These are phyloP conservation scores for Damaliscus lunatus DNA, from an alignment of 2,113 vertebrate genomes.

Conservation along the genomic window DNA sequence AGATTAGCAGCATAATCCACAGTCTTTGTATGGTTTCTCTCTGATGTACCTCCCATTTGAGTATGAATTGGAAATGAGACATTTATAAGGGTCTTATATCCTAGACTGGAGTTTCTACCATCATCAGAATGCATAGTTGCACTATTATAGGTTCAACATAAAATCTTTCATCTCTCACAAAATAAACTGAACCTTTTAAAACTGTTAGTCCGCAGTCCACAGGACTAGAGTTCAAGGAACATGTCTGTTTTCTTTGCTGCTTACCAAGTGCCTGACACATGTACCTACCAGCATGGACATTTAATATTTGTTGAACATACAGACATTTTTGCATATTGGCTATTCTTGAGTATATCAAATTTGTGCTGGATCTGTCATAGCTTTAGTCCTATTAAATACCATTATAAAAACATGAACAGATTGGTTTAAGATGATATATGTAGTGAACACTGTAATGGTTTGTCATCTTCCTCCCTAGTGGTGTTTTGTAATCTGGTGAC, in stretches of 20 bases:
- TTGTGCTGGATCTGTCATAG: neutral
- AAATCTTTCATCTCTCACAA: neutral
- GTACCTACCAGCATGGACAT: neutral
- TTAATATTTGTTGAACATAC: constrained; percentile 24
- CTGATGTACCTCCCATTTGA: neutral
- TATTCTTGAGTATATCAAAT: neutral
- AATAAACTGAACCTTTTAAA: neutral
- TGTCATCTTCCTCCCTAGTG: neutral
- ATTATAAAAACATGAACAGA: neutral
- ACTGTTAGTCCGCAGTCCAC: neutral
- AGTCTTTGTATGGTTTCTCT: neutral
- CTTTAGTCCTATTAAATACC: neutral
- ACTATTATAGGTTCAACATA: neutral
- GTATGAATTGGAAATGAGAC: neutral
- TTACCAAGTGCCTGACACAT: neutral
- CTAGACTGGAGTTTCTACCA: neutral
- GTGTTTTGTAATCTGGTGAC: neutral
- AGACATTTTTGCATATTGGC: neutral
- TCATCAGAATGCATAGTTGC: neutral
- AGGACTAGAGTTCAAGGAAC: neutral
- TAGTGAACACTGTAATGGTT: neutral
- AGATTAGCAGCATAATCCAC: neutral
- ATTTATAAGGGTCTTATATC: neutral
- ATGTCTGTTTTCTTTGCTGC: neutral
- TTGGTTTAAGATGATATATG: neutral